phyloP scores from a whole-genome alignment of 2,888 invertebrate species.

The Drosophila nigricruria region DNA sequence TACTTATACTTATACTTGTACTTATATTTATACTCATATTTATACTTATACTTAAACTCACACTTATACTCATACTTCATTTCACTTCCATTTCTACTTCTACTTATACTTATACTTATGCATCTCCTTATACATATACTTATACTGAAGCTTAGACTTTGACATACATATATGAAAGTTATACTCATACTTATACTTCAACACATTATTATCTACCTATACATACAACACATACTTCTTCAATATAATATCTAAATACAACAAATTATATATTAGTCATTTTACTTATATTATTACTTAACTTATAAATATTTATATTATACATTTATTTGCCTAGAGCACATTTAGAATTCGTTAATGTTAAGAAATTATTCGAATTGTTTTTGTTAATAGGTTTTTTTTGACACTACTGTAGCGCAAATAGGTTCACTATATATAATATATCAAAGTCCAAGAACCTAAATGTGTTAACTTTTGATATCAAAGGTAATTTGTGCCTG shows the following conservation, averaged over 20 bases:
- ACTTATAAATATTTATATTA: not conserved
- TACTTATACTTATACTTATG: not conserved
- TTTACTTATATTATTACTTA: not conserved
- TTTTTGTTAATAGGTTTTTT: conserved; percentile 4
- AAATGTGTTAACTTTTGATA: conserved; percentile 45
- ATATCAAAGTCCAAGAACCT: conserved; percentile 67
- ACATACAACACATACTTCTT: no score
- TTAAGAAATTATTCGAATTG: no score
- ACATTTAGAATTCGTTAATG: not conserved
- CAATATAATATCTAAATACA: no score
- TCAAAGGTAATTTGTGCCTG: conserved; percentile 31
- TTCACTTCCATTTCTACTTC: not conserved
- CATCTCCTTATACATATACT: not conserved
- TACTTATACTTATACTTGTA: not conserved
- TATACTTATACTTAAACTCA: not conserved
- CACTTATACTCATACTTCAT: not conserved
- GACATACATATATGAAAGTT: no score
- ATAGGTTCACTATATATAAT: conserved; percentile 15
- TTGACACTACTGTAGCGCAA: not conserved
- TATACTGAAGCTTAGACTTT: not conserved
- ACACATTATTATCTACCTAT: no score
- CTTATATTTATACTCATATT: not conserved
- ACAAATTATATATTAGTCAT: not conserved
- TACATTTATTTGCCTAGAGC: not conserved
- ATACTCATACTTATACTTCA: no score